Percentiles rank a stretch among this genome's conserved stretches.
phyloP scores from a whole-genome alignment of 2,888 invertebrate genomes.

The Aproaerema taeniolella region DNA sequence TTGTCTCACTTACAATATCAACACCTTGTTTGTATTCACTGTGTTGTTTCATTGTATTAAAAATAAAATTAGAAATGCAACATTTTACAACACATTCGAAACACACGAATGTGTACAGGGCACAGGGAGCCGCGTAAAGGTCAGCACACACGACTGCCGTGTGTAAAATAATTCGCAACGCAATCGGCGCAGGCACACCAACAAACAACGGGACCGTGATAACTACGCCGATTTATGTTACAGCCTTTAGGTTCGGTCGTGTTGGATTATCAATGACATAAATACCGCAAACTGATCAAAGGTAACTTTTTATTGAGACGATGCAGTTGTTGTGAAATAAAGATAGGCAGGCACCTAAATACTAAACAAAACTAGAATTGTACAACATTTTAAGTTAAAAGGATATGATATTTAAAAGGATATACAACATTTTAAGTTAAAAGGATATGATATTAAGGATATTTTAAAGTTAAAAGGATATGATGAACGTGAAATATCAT shows the following conservation, averaged over 20 bases:
- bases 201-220: constrained; percentile 33
- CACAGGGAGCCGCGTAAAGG: constrained; percentile 47
- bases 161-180: constrained; percentile 49
- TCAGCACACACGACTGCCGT: constrained; percentile 43
- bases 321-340: background rate
- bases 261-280: constrained; percentile 42
- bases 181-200: constrained; percentile 25
- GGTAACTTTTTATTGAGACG: background rate
- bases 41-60: no score
- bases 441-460: no score
- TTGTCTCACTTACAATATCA: no score
- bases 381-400: no score
- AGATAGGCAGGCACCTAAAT: no score
- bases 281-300: constrained; percentile 33
- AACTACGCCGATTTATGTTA: constrained; percentile 33
- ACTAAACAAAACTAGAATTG: no score
- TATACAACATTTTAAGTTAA: no score
- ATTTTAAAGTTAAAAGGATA: no score
- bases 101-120: constrained; percentile 31
- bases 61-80: constrained; percentile 24
- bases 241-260: constrained; percentile 30
- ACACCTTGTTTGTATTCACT: no score
- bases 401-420: no score
- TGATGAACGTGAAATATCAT: no score
- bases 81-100: constrained; percentile 27